Conservation (phyloP, 92 coral and sea anemone genomes). For the Phenganax subtilis region DNA sequence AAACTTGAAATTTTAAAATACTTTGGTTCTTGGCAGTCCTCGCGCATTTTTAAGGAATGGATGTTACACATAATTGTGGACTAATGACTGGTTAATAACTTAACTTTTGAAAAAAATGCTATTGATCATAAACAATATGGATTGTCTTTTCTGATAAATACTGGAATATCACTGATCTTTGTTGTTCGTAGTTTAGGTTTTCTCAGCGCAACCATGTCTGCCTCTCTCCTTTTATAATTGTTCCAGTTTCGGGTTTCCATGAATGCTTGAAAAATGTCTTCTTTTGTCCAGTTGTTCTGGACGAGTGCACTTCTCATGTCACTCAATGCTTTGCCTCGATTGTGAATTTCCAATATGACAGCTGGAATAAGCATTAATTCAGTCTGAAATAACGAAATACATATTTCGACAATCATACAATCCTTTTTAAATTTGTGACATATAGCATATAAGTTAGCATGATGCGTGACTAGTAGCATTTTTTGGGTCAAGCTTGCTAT, state of each 20-base stretch:
- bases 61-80: too few relatives aligned
- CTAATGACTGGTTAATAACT: background rate
- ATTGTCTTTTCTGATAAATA: background rate
- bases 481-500: background rate
- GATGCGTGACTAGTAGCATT: too few relatives aligned
- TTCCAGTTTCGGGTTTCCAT: constrained; percentile 13
- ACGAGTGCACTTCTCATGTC: constrained; percentile 14
- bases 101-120: background rate
- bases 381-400: constrained; percentile 7
- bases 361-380: constrained; percentile 31
- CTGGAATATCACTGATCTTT: constrained; percentile 14
- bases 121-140: constrained; percentile 5
- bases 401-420: background rate
- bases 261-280: constrained; percentile 28
- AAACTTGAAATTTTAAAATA: background rate
- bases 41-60: too few relatives aligned
- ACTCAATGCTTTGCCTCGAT: constrained; percentile 28
- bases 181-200: constrained; percentile 21
- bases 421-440: too few relatives aligned
- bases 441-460: too few relatives aligned
- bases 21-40: background rate
- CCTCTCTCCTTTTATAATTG: constrained; percentile 5
- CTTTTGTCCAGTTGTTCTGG: constrained; percentile 10
- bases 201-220: background rate
- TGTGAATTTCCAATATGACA: background rate